Conservation (phyloP, 1,140 invertebrate species). For the Hypothenemus hampei region DNA sequence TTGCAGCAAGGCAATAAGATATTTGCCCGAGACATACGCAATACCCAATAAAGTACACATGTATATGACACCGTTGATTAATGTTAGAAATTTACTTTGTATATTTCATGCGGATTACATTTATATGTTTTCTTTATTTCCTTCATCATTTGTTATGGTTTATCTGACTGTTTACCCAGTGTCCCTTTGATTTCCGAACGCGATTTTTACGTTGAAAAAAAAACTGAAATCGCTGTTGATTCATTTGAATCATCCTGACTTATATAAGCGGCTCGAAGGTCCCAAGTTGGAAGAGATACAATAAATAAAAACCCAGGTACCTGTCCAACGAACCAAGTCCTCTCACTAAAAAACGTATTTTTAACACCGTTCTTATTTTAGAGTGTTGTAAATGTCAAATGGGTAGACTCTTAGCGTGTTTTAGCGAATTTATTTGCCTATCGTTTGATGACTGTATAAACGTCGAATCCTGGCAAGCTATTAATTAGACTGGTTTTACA, state of each 20-base stretch:
- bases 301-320: slow-evolving; percentile 6
- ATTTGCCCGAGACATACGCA: slow-evolving; percentile 2
- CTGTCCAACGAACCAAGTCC: neutral
- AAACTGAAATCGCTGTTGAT: neutral
- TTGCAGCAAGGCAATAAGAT: neutral
- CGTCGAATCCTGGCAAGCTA: slow-evolving; percentile 6
- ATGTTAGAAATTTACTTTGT: slow-evolving; percentile 14
- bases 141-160: slow-evolving; percentile 7
- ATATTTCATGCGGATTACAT: slow-evolving; percentile 4
- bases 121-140: slow-evolving; percentile 13
- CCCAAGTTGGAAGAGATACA: neutral
- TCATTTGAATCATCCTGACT: too few species aligned
- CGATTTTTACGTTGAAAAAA: neutral
- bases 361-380: slow-evolving; percentile 18
- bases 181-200: too few species aligned
- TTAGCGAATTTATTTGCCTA: slow-evolving; percentile 20
- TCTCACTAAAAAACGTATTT: slow-evolving; percentile 9
- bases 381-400: slow-evolving; percentile 18
- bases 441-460: slow-evolving; percentile 20
- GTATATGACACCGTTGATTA: slow-evolving; percentile 13
- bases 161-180: slow-evolving; percentile 5
- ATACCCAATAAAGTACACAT: slow-evolving; percentile 11
- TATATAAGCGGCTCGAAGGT: too few species aligned
- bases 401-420: slow-evolving; percentile 17
- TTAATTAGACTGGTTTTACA: slow-evolving; percentile 21